These are phyloP conservation scores for Volucella bombylans DNA, from an alignment of 2,888 invertebrate genomes.

Conservation along the genomic window DNA sequence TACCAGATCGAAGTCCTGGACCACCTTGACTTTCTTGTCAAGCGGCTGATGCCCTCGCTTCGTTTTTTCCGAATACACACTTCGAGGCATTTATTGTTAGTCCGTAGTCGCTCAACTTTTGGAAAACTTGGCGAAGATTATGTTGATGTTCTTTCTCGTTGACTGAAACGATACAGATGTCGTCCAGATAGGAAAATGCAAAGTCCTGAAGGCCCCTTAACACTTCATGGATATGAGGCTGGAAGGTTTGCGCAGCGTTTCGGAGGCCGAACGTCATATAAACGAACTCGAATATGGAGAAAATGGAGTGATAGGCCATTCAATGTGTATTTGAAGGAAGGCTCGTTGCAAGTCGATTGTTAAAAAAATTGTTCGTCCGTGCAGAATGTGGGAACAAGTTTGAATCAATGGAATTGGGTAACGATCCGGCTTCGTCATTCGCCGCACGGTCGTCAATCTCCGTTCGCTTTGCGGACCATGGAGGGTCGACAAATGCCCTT, in stretches of 20 bases:
- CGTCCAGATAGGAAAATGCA: constrained; percentile 16
- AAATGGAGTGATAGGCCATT: background rate
- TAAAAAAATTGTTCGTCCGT: constrained; percentile 52
- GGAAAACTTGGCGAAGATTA: no score
- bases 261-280: constrained; percentile 19
- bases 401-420: no score
- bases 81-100: constrained; percentile 20
- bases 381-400: background rate
- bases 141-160: background rate
- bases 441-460: no score
- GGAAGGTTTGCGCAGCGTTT: constrained; percentile 8
- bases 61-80: constrained; percentile 10
- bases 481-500: no score
- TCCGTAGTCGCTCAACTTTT: background rate
- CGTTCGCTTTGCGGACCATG: no score
- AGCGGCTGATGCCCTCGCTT: background rate
- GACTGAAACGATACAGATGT: background rate
- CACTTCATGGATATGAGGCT: constrained; percentile 4
- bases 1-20: background rate
- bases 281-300: background rate
- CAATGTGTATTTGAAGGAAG: constrained; percentile 42
- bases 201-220: background rate
- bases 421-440: no score
- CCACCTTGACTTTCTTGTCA: background rate
- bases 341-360: no score